A percentile compares a stretch with the other conserved stretches of the same genome.
Conservation (phyloP, 1,140 invertebrate species). For the Drosophila simulans region DNA sequence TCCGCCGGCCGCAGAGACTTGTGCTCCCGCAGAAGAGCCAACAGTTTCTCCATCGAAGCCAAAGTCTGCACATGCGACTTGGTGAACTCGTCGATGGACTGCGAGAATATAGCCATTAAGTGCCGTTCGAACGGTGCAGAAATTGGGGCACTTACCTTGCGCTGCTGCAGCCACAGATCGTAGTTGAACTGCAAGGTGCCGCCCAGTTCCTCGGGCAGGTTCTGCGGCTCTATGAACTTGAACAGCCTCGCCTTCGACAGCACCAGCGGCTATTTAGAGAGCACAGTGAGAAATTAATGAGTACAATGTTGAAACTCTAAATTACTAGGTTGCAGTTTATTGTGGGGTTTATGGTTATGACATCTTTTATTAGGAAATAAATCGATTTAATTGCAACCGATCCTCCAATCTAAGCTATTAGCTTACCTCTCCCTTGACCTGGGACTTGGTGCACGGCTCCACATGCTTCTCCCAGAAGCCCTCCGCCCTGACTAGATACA, state of each 20-base stretch:
- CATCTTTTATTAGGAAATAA: too few relatives aligned
- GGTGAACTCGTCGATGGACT: constrained; percentile 88
- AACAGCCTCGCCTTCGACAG: constrained; percentile 88
- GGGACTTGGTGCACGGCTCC: constrained; percentile 88
- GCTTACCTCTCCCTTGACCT: constrained; percentile 88
- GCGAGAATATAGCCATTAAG: constrained; percentile 1
- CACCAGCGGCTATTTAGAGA: constrained; percentile 86
- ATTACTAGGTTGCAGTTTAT: too few relatives aligned
- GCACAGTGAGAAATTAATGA: neutral
- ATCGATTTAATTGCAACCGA: too few relatives aligned
- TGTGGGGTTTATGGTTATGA: too few relatives aligned
- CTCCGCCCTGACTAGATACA: constrained; percentile 89
- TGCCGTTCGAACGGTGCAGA: neutral
- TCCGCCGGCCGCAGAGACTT: constrained; percentile 85
- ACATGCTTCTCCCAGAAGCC: constrained; percentile 92
- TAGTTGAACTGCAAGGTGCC: constrained; percentile 92
- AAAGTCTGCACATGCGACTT: constrained; percentile 86
- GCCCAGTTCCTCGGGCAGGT: constrained; percentile 92
- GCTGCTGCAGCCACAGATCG: constrained; percentile 92
- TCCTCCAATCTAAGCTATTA: neutral
- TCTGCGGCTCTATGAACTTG: constrained; percentile 89
- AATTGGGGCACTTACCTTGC: constrained; percentile 88
- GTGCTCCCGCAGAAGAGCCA: constrained; percentile 84
- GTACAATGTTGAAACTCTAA: too few relatives aligned
- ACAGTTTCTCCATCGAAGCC: constrained; percentile 86